phyloP scores from a whole-genome alignment of 2,888 invertebrate genomes.

The Pollenia labialis region DNA sequence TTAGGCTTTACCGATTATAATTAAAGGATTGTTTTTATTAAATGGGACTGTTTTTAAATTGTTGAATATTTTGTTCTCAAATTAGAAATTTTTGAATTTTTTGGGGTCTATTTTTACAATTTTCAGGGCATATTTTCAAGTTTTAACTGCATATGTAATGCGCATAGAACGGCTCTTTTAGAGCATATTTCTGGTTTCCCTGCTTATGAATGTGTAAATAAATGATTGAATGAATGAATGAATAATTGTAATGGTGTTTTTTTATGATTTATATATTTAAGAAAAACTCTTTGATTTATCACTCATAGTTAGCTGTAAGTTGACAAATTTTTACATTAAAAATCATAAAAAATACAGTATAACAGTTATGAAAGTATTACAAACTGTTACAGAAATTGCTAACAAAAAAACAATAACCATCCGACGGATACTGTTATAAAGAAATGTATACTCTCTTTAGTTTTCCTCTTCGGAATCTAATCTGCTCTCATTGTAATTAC shows the following conservation, averaged over 20 bases:
- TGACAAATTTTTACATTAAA: slow-evolving; percentile 12
- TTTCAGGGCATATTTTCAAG: too few relatives aligned
- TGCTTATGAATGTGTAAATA: neutral
- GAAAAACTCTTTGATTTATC: slow-evolving; percentile 54
- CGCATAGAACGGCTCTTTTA: too few relatives aligned
- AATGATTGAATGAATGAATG: neutral
- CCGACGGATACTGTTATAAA: slow-evolving; percentile 5
- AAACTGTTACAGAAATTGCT: neutral
- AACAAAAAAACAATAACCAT: neutral
- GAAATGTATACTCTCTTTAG: slow-evolving; percentile 20
- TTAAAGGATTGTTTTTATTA: too few relatives aligned
- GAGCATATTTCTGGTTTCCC: too few relatives aligned
- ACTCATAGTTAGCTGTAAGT: neutral
- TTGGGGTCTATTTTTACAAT: too few relatives aligned
- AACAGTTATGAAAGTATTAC: slow-evolving; percentile 26
- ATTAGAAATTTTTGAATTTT: too few relatives aligned
- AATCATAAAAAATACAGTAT: slow-evolving; percentile 26
- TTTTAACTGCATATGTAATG: too few relatives aligned
- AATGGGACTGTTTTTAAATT: too few relatives aligned
- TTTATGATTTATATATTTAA: slow-evolving; percentile 33
- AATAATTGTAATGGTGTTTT: slow-evolving; percentile 16
- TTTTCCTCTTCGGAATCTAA: slow-evolving; percentile 10
- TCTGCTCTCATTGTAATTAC: slow-evolving; percentile 37
- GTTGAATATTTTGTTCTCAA: too few relatives aligned
- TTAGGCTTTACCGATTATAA: too few relatives aligned